Base-by-base conservation (phyloP, 30 jellyfish, hydroid and myxozoan genomes). In the Cassiopea andromeda region DNA sequence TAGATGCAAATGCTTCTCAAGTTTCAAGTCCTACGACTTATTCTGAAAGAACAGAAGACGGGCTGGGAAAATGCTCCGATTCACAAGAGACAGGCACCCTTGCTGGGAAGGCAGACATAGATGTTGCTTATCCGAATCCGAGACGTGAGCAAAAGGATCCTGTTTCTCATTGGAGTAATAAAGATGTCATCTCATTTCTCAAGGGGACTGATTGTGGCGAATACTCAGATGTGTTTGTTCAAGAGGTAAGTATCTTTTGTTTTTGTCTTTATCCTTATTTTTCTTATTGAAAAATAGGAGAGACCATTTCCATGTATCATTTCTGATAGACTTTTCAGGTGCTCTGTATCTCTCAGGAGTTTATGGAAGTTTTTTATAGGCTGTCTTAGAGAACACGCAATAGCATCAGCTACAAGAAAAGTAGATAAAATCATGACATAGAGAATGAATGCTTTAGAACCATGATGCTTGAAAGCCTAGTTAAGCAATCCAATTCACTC, bases 81-180 rank as follows among this genome's bases (percentile, higher is more conserved):
- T 54, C 12, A 10, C 64, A 54, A 10, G 64, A 54, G 64, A 54
- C 64, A 54, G 64, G 12, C 7, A 10, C 12, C 64, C 64, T 54
- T 54, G 12, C 10, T 54, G 64, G 12, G 64, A 54, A 54, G 12
- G 7, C 64, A 3, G 64, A 10, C 12, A 10, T 54, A 54, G 12
- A 54, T 64, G 15, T 64, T 13, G 19, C 27, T 64, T 16, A 64
- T 64, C 15, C 73, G 15, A 64, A 17, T 4, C 6, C 73, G 2
- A 14, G 43, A 64, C 15, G 19, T 16, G 43, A 64, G 27, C 5
- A 64, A 17, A 64, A 17, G 43, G 6, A 2, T 64, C 38, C 15
- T 15, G 82, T 89, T 3, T 83, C 97, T 7, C 69, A 87, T 47
- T 93, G 98, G 98, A 87, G 93, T 7, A 84, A 78, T 69, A 86